Percentiles rank a stretch among this genome's conserved stretches.
These are phyloP conservation scores for Muscicapa comitata DNA, from an alignment of 2,797 vertebrate species.

Conservation along the genomic window DNA sequence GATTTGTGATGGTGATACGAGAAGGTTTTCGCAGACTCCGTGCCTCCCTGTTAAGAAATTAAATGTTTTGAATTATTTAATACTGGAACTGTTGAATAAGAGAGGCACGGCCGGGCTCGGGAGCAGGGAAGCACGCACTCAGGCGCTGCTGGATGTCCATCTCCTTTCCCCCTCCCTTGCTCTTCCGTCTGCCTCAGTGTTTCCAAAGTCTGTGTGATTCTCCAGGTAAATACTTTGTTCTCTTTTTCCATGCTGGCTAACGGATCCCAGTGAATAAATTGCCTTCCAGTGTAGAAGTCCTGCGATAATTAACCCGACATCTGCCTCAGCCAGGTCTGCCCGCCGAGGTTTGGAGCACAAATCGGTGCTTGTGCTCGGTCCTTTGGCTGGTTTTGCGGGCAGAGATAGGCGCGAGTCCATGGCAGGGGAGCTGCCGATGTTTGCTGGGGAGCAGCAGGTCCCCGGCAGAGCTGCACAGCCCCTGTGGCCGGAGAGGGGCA, in stretches of 20 bases:
- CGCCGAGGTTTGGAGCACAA: background rate
- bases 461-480: background rate
- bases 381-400: background rate
- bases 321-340: constrained; percentile 27
- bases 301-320: constrained; percentile 47
- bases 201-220: constrained; percentile 5
- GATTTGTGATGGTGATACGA: constrained; percentile 54
- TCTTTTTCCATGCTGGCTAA: background rate
- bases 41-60: constrained; percentile 42
- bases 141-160: background rate
- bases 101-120: background rate
- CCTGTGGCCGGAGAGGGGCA: background rate
- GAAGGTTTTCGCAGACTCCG: constrained; percentile 40
- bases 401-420: background rate
- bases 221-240: background rate
- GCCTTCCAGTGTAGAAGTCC: constrained; percentile 17
- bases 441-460: constrained; percentile 14
- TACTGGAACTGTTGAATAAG: constrained; percentile 34
- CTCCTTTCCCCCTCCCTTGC: background rate
- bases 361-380: background rate
- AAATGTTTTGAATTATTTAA: constrained; percentile 65
- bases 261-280: background rate
- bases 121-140: background rate
- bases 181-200: background rate
- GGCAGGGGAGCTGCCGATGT: constrained; percentile 23